phyloP scores from a whole-genome alignment of 2,888 invertebrate species.

The Parnassius smintheus region DNA sequence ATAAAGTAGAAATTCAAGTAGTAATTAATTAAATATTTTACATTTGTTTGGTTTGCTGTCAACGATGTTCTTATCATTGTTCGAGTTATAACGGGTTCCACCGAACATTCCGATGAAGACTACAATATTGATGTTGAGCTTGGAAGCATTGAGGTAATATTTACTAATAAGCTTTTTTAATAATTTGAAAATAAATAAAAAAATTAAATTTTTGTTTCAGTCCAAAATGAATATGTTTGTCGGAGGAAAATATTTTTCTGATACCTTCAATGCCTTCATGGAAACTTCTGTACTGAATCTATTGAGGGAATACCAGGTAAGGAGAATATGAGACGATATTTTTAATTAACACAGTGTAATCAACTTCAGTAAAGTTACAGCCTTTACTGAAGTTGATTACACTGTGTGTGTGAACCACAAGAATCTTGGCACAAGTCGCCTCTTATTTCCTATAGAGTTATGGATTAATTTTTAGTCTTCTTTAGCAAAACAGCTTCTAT shows the following conservation, averaged over 20 bases:
- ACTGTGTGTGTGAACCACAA: no score
- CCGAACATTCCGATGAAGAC: neutral
- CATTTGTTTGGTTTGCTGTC: neutral
- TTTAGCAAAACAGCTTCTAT: no score
- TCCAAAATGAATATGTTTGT: neutral
- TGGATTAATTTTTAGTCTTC: no score
- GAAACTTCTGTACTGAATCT: neutral
- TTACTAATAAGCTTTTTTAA: neutral
- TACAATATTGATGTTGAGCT: neutral
- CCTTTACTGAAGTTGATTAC: no score
- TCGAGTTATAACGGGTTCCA: neutral
- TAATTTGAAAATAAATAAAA: neutral
- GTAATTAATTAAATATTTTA: no score
- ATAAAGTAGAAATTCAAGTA: no score
- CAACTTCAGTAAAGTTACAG: no score
- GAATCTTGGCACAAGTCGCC: no score
- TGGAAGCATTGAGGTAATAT: conserved; percentile 7
- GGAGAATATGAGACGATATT: neutral
- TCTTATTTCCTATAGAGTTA: no score
- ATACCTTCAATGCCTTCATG: neutral
- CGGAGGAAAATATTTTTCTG: neutral
- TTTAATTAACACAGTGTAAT: no score
- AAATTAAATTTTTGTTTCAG: conserved; percentile 1
- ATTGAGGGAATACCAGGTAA: neutral
- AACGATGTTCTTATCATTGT: neutral